Percentiles rank a stretch among this genome's conserved stretches.
phyloP scores from a whole-genome alignment of 2,888 invertebrate genomes.

The Ptychoptera contaminata region DNA sequence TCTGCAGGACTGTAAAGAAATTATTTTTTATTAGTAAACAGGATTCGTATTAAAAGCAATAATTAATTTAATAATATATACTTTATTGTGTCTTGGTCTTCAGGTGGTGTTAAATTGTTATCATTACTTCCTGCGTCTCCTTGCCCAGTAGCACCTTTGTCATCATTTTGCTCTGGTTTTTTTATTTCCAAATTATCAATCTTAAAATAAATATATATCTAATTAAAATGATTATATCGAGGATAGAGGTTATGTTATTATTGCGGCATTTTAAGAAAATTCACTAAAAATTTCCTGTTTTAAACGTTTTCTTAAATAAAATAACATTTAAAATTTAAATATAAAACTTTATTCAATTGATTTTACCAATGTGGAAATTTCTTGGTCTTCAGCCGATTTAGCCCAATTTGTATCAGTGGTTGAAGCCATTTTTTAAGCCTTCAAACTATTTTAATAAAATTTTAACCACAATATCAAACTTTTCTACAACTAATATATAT shows the following conservation, averaged over 20 bases:
- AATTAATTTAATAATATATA: conserved; percentile 8
- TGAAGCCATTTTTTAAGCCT: background rate
- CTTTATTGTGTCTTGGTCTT: conserved; percentile 21
- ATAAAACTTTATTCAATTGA: background rate
- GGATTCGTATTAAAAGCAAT: background rate
- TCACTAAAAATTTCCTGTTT: too few species aligned
- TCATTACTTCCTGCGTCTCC: conserved; percentile 4
- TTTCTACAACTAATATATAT: too few species aligned
- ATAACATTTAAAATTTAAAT: background rate
- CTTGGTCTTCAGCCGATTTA: conserved; percentile 26
- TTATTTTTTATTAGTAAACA: background rate
- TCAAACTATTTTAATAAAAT: too few species aligned
- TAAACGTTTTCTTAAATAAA: too few species aligned
- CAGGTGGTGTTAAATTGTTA: conserved; percentile 5
- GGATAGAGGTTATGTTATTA: too few species aligned
- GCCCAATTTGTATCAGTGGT: conserved; percentile 18
- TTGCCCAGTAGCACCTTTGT: conserved; percentile 3
- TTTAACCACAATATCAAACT: too few species aligned
- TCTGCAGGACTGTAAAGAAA: conserved; percentile 48
- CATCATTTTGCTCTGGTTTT: conserved; percentile 8
- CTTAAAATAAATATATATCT: conserved; percentile 12
- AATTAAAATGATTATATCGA: background rate
- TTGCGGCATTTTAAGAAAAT: too few species aligned
- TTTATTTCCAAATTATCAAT: conserved; percentile 16
- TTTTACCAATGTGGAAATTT: conserved; percentile 22